Evolutionary conservation across 2,888 invertebrate genomes (phyloP).

Genomic region (Calliphora vomitoria): DNA sequence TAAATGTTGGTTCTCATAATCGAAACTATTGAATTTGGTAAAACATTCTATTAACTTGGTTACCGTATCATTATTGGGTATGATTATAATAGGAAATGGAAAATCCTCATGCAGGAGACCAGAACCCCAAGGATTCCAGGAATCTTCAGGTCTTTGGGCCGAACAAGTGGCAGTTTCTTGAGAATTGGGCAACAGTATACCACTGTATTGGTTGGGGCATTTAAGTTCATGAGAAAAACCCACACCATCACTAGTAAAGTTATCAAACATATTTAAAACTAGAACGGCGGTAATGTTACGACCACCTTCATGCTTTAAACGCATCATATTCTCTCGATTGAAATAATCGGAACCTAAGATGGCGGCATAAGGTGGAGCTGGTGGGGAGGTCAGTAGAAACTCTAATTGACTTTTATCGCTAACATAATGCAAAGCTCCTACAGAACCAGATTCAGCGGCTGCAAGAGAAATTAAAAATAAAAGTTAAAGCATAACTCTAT

Average conservation of each 20-base stretch:
- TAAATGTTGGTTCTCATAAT: constrained; percentile 87
- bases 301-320: constrained; percentile 85
- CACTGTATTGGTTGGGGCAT: constrained; percentile 93
- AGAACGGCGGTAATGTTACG: constrained; percentile 88
- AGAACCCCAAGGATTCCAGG: constrained; percentile 93
- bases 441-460: constrained; percentile 89
- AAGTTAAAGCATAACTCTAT: not conserved
- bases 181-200: constrained; percentile 79
- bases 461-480: constrained; percentile 13
- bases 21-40: constrained; percentile 89
- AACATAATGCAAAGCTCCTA: constrained; percentile 93
- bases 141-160: constrained; percentile 82
- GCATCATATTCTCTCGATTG: constrained; percentile 86
- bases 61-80: constrained; percentile 87
- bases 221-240: constrained; percentile 88
- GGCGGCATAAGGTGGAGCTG: constrained; percentile 92
- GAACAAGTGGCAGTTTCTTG: constrained; percentile 84
- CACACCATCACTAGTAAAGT: constrained; percentile 76
- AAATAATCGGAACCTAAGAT: constrained; percentile 88
- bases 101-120: constrained; percentile 91
- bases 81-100: constrained; percentile 94
- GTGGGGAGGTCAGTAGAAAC: constrained; percentile 89
- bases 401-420: constrained; percentile 88
- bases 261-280: constrained; percentile 83
- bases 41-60: constrained; percentile 87